Conservation (phyloP, 1,140 invertebrate genomes). For the Aphis gossypii region DNA sequence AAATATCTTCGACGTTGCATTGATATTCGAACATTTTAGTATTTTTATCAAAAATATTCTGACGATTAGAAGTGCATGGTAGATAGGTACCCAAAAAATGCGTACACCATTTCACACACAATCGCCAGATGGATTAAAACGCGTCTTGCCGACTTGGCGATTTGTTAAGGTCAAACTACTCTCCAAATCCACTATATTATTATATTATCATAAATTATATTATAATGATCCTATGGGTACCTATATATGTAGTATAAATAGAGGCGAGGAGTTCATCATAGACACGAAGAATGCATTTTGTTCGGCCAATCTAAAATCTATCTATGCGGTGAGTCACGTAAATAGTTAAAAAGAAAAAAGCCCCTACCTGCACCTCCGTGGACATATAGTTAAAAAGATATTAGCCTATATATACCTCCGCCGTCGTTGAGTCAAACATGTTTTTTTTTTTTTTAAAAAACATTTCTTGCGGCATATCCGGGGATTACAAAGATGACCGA, state of each 20-base stretch:
- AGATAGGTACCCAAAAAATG: neutral
- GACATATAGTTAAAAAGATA: no score
- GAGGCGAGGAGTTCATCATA: neutral
- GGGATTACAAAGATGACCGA: neutral
- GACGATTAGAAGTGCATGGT: no score
- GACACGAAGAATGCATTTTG: neutral
- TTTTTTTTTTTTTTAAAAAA: neutral
- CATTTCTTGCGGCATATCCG: neutral
- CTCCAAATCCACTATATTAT: neutral
- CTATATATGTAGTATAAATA: neutral
- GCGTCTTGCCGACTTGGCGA: no score
- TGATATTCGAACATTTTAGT: neutral
- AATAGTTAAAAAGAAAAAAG: neutral
- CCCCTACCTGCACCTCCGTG: no score
- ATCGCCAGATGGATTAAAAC: no score
- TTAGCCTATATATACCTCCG: neutral
- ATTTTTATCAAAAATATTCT: neutral
- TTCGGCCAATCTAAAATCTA: neutral
- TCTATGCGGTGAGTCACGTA: neutral
- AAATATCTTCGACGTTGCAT: neutral
- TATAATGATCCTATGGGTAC: neutral
- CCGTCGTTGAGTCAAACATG: neutral
- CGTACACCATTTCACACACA: neutral
- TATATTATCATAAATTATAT: neutral
- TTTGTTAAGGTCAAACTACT: neutral